A percentile compares a stretch with the other conserved stretches of the same genome.
These are phyloP conservation scores for Drosophila subpulchrella DNA, from an alignment of 1,140 invertebrate genomes.

Conservation along the genomic window DNA sequence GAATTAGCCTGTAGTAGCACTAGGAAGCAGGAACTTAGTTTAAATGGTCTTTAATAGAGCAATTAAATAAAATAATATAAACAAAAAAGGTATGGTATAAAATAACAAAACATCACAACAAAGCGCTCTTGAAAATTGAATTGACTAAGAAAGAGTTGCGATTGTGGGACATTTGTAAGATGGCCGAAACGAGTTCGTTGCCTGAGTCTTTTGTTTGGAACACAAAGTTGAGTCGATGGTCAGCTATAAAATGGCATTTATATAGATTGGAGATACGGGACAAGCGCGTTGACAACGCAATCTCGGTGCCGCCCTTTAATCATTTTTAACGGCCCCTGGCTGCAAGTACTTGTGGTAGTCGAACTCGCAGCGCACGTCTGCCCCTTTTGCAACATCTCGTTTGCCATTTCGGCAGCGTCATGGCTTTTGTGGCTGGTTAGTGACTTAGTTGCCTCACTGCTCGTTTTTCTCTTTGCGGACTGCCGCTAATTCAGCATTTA, in stretches of 20 bases:
- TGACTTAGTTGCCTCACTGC: constrained; percentile 41
- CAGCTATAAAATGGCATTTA: constrained; percentile 40
- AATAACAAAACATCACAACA: neutral
- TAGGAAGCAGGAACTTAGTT: constrained; percentile 1
- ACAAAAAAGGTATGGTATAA: neutral
- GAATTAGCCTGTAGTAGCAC: neutral
- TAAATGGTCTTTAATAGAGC: neutral
- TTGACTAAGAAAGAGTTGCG: constrained; percentile 18
- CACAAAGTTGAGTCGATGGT: neutral
- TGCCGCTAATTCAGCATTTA: constrained; percentile 21
- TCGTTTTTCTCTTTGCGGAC: constrained; percentile 14
- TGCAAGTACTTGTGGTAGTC: constrained; percentile 1
- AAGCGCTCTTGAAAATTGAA: constrained; percentile 19
- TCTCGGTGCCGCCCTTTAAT: constrained; percentile 60
- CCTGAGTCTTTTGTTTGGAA: constrained; percentile 53
- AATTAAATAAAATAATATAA: neutral
- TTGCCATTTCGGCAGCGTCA: constrained; percentile 60
- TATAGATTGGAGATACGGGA: constrained; percentile 36
- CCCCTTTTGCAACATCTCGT: constrained; percentile 31
- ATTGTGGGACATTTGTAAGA: neutral
- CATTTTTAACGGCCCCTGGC: constrained; percentile 24
- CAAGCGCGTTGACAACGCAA: constrained; percentile 54
- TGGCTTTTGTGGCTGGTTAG: constrained; percentile 39
- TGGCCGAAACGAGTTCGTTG: constrained; percentile 63
- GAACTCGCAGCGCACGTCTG: constrained; percentile 22